A percentile compares a stretch with the other conserved stretches of the same genome.
Conservation (phyloP, 2,888 invertebrate genomes). For the Drosophila tripunctata region DNA sequence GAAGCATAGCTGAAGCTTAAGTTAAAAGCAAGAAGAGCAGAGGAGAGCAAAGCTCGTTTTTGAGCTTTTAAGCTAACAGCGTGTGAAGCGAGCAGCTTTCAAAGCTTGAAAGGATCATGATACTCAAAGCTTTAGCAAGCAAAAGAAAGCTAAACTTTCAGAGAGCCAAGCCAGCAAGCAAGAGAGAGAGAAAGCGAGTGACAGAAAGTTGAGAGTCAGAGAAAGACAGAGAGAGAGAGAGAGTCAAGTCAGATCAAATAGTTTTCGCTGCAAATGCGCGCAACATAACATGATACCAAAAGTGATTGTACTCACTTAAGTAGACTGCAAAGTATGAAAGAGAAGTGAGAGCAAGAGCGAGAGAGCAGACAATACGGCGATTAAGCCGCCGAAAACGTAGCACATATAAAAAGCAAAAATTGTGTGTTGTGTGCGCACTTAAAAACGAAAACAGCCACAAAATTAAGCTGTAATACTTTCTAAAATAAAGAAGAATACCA, state of each 20-base stretch:
- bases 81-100: background rate
- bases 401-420: constrained; percentile 11
- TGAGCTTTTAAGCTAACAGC: background rate
- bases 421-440: constrained; percentile 22
- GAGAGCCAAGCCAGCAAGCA: background rate
- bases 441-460: constrained; percentile 32
- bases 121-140: background rate
- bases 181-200: background rate
- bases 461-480: constrained; percentile 41
- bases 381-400: constrained; percentile 24
- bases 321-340: background rate
- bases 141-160: constrained; percentile 1
- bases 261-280: background rate
- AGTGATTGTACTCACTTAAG: constrained; percentile 15
- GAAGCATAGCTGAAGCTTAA: background rate
- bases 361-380: constrained; percentile 27
- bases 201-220: constrained; percentile 14
- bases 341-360: constrained; percentile 8
- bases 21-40: background rate
- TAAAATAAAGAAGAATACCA: constrained; percentile 21
- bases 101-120: background rate
- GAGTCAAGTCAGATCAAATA: constrained; percentile 7
- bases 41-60: background rate
- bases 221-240: constrained; percentile 14
- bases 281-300: background rate